Percentiles rank a stretch among this genome's conserved stretches.
Evolutionary conservation across 2,888 invertebrate species (phyloP).

Genomic region (Thyatira batis): DNA sequence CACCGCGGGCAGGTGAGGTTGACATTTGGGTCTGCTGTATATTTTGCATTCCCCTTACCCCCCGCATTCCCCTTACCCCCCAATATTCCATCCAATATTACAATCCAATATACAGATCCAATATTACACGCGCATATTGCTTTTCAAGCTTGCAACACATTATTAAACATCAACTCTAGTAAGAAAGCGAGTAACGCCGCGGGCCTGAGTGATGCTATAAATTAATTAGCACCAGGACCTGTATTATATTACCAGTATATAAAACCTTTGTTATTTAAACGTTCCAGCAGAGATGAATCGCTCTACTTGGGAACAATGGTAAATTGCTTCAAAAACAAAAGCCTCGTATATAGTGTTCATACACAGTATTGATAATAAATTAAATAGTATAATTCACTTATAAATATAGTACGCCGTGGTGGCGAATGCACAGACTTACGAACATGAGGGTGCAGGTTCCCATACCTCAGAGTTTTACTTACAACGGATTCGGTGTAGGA

Average conservation of each 20-base stretch:
- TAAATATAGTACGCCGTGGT: no score
- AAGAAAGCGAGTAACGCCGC: slow-evolving; percentile 13
- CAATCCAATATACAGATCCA: neutral
- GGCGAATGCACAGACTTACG: no score
- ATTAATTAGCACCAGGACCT: slow-evolving; percentile 25
- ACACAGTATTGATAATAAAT: neutral
- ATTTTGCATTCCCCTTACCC: no score
- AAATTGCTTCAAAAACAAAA: slow-evolving; percentile 34
- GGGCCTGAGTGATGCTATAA: slow-evolving; percentile 15
- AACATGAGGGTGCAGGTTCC: no score
- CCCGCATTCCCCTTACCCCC: no score
- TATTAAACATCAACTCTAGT: slow-evolving; percentile 6
- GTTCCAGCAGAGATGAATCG: slow-evolving; percentile 15
- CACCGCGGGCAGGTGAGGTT: no score
- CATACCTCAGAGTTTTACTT: no score
- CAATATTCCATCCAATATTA: neutral
- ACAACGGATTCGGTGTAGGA: no score
- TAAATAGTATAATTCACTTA: neutral
- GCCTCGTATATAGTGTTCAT: slow-evolving; percentile 25
- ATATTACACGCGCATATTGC: neutral
- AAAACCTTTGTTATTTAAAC: slow-evolving; percentile 26
- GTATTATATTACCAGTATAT: slow-evolving; percentile 31
- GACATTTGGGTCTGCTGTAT: no score
- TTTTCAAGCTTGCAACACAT: slow-evolving; percentile 5
- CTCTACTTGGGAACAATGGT: slow-evolving; percentile 28